phyloP scores from a whole-genome alignment of 2,888 invertebrate species.

The Orthosia gothica region DNA sequence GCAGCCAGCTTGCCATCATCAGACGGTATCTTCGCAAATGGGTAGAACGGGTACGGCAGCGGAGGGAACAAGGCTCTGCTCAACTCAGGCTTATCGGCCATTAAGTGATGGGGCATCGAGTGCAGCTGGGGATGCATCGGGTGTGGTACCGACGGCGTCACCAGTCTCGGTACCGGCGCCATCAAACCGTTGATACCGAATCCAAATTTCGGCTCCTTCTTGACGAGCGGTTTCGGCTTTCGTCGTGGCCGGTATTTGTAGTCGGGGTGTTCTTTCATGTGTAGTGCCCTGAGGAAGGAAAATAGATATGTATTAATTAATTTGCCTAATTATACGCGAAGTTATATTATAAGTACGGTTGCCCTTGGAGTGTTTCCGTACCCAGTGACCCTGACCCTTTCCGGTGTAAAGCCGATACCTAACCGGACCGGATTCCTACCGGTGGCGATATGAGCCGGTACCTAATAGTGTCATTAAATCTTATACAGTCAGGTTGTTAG shows the following conservation, averaged over 20 bases:
- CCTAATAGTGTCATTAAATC: not conserved
- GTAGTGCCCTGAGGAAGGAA: conserved; percentile 93
- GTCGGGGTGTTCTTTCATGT: conserved; percentile 98
- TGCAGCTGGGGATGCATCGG: conserved; percentile 84
- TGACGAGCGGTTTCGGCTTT: conserved; percentile 96
- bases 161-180: conserved; percentile 91
- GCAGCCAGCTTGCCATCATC: conserved; percentile 92
- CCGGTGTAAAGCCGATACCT: not conserved
- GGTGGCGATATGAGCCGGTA: too few species aligned
- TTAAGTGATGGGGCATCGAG: conserved; percentile 88
- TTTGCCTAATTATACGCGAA: not conserved
- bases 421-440: too few species aligned
- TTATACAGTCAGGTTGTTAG: not conserved
- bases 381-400: not conserved
- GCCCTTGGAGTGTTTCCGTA: not conserved
- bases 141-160: conserved; percentile 85
- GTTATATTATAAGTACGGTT: not conserved
- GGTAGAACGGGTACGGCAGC: conserved; percentile 94
- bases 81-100: conserved; percentile 92
- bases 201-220: conserved; percentile 95
- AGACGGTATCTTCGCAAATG: conserved; percentile 91
- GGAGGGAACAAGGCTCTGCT: conserved; percentile 94
- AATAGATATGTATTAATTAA: conserved; percentile 3
- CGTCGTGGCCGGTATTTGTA: conserved; percentile 97
- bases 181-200: conserved; percentile 93